These are phyloP conservation scores for Brachyopa scutellaris DNA, from an alignment of 2,888 invertebrate genomes.

Conservation along the genomic window DNA sequence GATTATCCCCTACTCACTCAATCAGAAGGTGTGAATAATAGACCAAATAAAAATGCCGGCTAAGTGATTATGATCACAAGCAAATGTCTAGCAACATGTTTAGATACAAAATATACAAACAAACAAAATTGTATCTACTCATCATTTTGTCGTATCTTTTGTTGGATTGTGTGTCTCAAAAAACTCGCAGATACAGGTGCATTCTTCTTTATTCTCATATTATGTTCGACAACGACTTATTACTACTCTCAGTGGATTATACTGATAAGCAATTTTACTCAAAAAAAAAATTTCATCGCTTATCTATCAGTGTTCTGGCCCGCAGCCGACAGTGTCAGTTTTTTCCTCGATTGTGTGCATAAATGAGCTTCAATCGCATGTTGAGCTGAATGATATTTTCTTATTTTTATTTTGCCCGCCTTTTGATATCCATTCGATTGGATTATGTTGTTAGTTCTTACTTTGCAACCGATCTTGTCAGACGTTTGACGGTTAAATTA, in stretches of 20 bases:
- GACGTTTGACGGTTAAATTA: constrained; percentile 42
- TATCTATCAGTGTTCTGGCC: constrained; percentile 45
- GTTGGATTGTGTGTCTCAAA: neutral
- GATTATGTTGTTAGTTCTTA: constrained; percentile 57
- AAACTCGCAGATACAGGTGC: neutral
- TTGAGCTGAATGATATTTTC: constrained; percentile 28
- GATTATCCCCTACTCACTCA: neutral
- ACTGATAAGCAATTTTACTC: constrained; percentile 55
- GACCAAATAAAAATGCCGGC: too few species aligned
- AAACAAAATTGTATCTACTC: neutral
- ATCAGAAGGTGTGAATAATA: neutral
- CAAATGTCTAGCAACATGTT: constrained; percentile 7
- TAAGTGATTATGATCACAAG: neutral
- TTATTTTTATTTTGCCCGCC: constrained; percentile 16
- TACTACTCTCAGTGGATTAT: constrained; percentile 1
- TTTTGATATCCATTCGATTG: constrained; percentile 49
- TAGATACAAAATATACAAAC: constrained; percentile 27
- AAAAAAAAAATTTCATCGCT: constrained; percentile 30
- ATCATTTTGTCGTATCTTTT: neutral
- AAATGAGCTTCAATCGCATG: constrained; percentile 54
- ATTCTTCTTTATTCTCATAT: neutral
- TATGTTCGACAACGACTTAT: too few species aligned
- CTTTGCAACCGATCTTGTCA: constrained; percentile 59
- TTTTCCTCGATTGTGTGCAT: neutral
- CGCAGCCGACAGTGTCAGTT: constrained; percentile 31